Conservation (phyloP, 2,888 invertebrate species). For the Mongoloraphidia duomilia region DNA sequence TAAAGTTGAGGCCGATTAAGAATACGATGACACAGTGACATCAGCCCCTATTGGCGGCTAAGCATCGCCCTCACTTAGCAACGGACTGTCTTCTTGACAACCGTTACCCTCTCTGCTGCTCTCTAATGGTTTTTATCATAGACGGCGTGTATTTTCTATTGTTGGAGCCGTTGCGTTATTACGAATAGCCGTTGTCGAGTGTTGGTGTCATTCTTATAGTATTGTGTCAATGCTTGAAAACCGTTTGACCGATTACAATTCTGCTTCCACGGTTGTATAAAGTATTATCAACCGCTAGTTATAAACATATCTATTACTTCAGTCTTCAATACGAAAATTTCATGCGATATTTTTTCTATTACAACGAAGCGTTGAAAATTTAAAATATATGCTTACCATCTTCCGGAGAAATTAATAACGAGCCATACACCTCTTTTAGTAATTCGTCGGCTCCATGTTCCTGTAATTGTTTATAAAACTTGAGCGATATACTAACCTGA, state of each 20-base stretch:
- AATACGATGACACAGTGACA: no score
- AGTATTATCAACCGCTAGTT: neutral
- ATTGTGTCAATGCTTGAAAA: neutral
- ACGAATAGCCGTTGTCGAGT: no score
- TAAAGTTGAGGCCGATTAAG: no score
- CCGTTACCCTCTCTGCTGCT: no score
- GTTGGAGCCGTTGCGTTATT: no score
- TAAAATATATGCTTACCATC: slow-evolving; percentile 44
- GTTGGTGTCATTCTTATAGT: neutral
- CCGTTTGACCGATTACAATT: no score
- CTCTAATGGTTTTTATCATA: no score
- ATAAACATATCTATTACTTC: neutral
- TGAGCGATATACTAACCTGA: slow-evolving; percentile 93
- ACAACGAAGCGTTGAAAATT: slow-evolving; percentile 3
- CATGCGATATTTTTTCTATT: neutral
- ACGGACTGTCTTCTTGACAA: no score
- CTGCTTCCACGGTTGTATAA: no score
- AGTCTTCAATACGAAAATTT: neutral
- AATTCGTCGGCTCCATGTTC: slow-evolving; percentile 97
- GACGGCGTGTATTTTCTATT: no score
- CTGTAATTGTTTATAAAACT: slow-evolving; percentile 96
- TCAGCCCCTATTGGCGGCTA: no score
- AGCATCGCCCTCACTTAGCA: no score
- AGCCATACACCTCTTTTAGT: slow-evolving; percentile 83
- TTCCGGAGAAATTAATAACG: slow-evolving; percentile 69